Evolutionary conservation across 2,797 vertebrate genomes (phyloP), one percentile per base, ranked within the genome.

Genomic region (Morus bassanus): DNA sequence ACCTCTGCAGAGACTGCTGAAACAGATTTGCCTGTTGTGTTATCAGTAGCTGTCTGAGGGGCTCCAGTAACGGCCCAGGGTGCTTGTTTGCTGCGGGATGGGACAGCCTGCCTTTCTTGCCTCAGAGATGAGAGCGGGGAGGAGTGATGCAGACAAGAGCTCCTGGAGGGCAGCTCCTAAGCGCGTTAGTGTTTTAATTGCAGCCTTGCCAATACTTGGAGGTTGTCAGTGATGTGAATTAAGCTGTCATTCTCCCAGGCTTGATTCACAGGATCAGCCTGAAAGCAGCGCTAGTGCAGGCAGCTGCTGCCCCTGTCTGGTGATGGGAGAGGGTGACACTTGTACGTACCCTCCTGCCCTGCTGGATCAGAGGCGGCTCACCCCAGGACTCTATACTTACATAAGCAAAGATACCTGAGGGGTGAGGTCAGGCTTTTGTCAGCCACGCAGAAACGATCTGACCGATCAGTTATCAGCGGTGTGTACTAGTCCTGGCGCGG

Each of bases 291-390:
- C 45, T 67, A 37, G 25, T 56, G 8, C 13, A 59, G 96, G 77
- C 16, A 57, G 37, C 88, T 97, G 95, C 96, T 96, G 97, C 97
- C 96, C 87, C 97, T 95, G 28, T 48, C 96, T 94, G 97, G 96
- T 2, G 30, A 16, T 0, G 0, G 21, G 4, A 61, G 76, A 78
- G n/a, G 33, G 39, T 59, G 83, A 45, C 94, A 61, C 39, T 7
- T 2, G n/a, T 6, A 15, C 3, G 1, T 8, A 30, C 43, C 25
- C 12, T 67, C 10, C 53, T 12, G 5, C n/a, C 33, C 2, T 1
- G 54, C 64, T 24, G 75, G 19, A 4, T 3, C 3, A 27, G 4
- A 28, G 68, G 22, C 5, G 30, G 73, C 74, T 31, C 57, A 0
- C 1, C 18, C 37, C 48, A 10, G 27, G 31, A 23, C 50, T 43